phyloP scores from a whole-genome alignment of 1,140 invertebrate genomes.

The Tetramorium parvispinum region DNA sequence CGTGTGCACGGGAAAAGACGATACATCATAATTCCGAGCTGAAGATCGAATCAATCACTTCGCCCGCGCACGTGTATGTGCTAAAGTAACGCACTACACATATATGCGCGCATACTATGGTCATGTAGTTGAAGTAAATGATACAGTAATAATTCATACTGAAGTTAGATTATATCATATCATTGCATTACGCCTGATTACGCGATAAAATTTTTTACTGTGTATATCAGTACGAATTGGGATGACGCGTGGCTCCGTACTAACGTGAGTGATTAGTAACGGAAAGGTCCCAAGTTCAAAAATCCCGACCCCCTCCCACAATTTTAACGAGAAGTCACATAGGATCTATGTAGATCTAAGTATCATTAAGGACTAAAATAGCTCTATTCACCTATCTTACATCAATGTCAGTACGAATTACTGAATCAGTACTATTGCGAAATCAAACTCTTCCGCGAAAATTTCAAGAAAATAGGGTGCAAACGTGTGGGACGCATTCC shows the following conservation, averaged over 20 bases:
- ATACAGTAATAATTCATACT: neutral
- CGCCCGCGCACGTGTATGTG: neutral
- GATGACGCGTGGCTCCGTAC: too few species aligned
- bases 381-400: too few species aligned
- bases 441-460: neutral
- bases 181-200: constrained; percentile 9
- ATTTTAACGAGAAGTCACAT: too few species aligned
- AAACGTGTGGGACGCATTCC: neutral
- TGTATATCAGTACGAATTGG: neutral
- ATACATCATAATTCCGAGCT: constrained; percentile 67
- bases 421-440: neutral
- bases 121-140: neutral
- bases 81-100: neutral
- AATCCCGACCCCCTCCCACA: too few species aligned
- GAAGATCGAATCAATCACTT: constrained; percentile 65
- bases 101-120: neutral
- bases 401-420: neutral
- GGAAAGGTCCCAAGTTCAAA: too few species aligned
- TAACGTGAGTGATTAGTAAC: too few species aligned
- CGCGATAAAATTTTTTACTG: neutral
- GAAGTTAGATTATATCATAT: neutral
- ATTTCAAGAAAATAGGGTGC: neutral
- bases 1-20: constrained; percentile 62
- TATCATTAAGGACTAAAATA: too few species aligned
- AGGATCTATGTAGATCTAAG: too few species aligned